phyloP scores from a whole-genome alignment of 2,797 vertebrate species.

The Eospalax fontanierii region DNA sequence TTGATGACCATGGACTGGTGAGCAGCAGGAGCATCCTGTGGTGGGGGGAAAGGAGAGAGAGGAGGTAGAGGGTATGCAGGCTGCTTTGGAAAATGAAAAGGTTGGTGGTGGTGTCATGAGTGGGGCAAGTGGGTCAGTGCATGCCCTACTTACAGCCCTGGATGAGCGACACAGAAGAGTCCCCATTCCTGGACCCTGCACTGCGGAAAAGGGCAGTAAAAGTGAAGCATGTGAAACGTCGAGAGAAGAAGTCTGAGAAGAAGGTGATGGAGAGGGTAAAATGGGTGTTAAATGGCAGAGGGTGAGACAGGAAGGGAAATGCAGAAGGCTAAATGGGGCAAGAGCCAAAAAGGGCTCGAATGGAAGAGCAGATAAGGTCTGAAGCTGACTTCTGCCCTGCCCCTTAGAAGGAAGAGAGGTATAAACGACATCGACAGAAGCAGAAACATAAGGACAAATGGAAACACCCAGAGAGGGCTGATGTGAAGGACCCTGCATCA shows the following conservation, averaged over 20 bases:
- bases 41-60: constrained; percentile 3
- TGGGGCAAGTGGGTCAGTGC: not conserved
- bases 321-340: not conserved
- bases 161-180: constrained; percentile 95
- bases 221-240: constrained; percentile 96
- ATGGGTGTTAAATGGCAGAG: not conserved
- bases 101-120: not conserved
- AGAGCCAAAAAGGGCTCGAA: not conserved
- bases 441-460: constrained; percentile 95
- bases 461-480: constrained; percentile 92
- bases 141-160: constrained; percentile 90
- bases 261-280: constrained; percentile 90
- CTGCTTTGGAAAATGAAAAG: constrained; percentile 22
- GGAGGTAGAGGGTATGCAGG: not conserved
- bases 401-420: constrained; percentile 93
- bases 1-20: constrained; percentile 91
- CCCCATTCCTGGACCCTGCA: constrained; percentile 93
- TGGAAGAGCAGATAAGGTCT: not conserved
- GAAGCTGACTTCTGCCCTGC: not conserved
- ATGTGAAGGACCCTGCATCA: constrained; percentile 91
- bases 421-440: constrained; percentile 95
- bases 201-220: constrained; percentile 96
- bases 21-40: not conserved
- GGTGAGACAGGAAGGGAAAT: not conserved
- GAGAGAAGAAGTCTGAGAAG: constrained; percentile 98